Percentiles rank a stretch among this genome's conserved stretches.
These are phyloP conservation scores for Bombyx mandarina DNA, from an alignment of 1,140 invertebrate species.

Conservation along the genomic window DNA sequence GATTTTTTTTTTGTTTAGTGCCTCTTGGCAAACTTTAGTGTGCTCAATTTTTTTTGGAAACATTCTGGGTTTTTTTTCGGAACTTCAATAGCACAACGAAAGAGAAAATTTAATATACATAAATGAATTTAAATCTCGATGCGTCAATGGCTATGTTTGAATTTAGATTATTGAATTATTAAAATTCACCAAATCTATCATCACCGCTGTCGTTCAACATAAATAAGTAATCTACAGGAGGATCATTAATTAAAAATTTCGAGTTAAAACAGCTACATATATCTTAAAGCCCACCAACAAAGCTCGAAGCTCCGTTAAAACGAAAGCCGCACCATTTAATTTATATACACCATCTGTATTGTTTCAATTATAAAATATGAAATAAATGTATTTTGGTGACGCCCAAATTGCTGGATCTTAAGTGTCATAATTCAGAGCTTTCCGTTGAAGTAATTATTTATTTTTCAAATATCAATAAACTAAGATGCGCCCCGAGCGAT, in stretches of 20 bases:
- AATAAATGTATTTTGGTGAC: conserved; percentile 47
- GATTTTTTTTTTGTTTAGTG: too few relatives aligned
- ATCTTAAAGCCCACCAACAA: conserved; percentile 48
- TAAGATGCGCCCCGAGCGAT: conserved; percentile 9
- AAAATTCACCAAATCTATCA: not conserved
- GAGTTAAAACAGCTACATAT: conserved; percentile 35
- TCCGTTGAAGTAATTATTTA: conserved; percentile 43
- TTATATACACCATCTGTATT: conserved; percentile 49
- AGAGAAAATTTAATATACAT: too few relatives aligned
- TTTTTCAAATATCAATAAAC: conserved; percentile 53
- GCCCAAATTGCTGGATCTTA: conserved; percentile 55
- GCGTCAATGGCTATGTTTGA: too few relatives aligned
- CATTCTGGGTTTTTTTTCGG: too few relatives aligned
- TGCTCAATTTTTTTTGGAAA: too few relatives aligned
- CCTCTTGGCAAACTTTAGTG: too few relatives aligned
- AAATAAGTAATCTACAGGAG: not conserved
- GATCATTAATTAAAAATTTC: conserved; percentile 24
- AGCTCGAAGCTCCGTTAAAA: conserved; percentile 41
- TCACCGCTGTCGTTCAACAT: not conserved
- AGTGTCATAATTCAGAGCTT: conserved; percentile 33
- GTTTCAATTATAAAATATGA: conserved; percentile 63
- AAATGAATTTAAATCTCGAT: too few relatives aligned
- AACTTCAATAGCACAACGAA: too few relatives aligned
- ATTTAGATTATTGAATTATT: not conserved
- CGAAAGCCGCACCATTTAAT: conserved; percentile 33